Base-by-base conservation (phyloP, 2,888 invertebrate genomes). In the Rosalia funebris region DNA sequence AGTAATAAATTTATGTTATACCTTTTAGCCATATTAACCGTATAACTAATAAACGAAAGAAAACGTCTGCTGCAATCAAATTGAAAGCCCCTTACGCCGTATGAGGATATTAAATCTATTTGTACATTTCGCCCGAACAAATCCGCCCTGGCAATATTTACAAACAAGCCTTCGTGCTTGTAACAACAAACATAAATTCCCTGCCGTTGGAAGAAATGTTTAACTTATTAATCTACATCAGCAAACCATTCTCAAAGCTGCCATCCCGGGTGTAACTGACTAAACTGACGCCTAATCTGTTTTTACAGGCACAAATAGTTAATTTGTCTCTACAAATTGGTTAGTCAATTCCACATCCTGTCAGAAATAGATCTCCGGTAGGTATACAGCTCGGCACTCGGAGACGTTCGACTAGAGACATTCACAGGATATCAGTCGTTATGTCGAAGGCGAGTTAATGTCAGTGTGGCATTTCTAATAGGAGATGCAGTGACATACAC, bases 291-390 rank as follows among this genome's bases (percentile, higher is more conserved):
- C 44, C 64, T 68, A 69, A 71, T 73, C 68, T 72, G 71, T 71
- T 71, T 71, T 71, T 66, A 71, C 70, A 66, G 65, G 46, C 62
- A 57, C 64, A 63, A 72, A 71, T 69, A 71, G 63, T 69, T 70
- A 72, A 74, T 74, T 73, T 74, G 70, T 73, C 72, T 72, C 55
- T 65, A 74, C 74, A 74, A 74, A 74, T 74, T 73, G 70, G 69
- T 62, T 64, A 60, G 60, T 66, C 66, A 59, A 39, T 63, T 71
- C 66, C 62, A 64, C 66, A 68, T 70, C 70, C 72, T 71, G 71
- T 69, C 61, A 57, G 62, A 60, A 64, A 68, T 66, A 58, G 66
- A 63, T 66, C 44, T 55, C 17, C n/a, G n/a, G n/a, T n/a, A 7
- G 44, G 42, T 41, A 52, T 56, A 46, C 37, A 19, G 36, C 19